Conservation (phyloP, 2,113 vertebrate genomes). For the Taxidea taxus region DNA sequence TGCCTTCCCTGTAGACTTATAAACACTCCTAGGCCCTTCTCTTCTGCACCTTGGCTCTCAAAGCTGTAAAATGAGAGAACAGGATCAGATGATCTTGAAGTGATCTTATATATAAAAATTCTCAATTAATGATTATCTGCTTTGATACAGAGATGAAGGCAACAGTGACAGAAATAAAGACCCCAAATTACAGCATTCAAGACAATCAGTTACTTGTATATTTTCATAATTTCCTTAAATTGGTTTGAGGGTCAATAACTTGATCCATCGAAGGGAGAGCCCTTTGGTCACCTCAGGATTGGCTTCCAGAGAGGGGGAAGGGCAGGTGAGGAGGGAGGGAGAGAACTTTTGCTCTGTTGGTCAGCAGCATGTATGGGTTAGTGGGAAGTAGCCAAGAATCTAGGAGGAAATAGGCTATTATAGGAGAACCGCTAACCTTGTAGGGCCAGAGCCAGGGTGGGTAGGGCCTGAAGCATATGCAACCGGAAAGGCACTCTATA, state of each 20-base stretch:
- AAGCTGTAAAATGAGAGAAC: slow-evolving; percentile 33
- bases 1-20: background rate
- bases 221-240: slow-evolving; percentile 35
- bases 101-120: slow-evolving; percentile 23
- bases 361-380: background rate
- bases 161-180: slow-evolving; percentile 25
- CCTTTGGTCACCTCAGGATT: background rate
- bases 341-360: background rate
- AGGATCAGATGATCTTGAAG: slow-evolving; percentile 10
- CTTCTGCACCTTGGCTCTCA: background rate
- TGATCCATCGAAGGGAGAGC: background rate
- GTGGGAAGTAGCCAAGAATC: background rate
- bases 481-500: background rate
- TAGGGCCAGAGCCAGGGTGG: background rate
- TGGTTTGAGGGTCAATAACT: background rate
- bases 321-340: background rate
- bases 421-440: background rate
- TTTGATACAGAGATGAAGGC: slow-evolving; percentile 17
- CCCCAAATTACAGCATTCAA: background rate
- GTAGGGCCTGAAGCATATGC: background rate
- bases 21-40: slow-evolving; percentile 16
- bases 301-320: background rate
- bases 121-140: slow-evolving; percentile 12
- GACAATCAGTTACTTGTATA: background rate
- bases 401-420: background rate